phyloP scores from a whole-genome alignment of 2,113 vertebrate species.

The Tor tambroides region DNA sequence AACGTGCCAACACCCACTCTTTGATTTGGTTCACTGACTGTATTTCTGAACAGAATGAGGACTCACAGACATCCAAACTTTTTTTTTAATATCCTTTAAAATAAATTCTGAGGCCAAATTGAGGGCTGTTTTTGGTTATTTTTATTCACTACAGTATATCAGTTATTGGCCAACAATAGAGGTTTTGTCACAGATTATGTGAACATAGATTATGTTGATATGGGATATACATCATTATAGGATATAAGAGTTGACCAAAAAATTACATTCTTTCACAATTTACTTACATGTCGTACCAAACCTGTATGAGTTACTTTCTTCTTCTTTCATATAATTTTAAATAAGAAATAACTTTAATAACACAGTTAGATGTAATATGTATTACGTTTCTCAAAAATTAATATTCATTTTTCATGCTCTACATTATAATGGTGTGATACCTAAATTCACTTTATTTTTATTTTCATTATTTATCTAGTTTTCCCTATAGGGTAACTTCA shows the following conservation, averaged over 20 bases:
- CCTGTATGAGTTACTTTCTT: too few relatives aligned
- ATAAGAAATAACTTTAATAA: too few relatives aligned
- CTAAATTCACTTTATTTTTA: not conserved
- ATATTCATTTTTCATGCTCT: too few relatives aligned
- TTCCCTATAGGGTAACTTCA: not conserved
- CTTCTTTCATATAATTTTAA: too few relatives aligned
- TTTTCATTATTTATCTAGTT: not conserved
- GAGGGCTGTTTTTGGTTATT: not conserved
- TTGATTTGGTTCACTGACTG: constrained; percentile 5
- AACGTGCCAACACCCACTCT: not conserved
- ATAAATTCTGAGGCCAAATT: not conserved
- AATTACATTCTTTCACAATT: too few relatives aligned
- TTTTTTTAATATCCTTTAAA: not conserved
- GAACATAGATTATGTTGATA: not conserved
- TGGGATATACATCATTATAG: not conserved
- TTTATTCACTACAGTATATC: not conserved
- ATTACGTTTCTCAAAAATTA: too few relatives aligned
- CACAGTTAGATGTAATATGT: too few relatives aligned
- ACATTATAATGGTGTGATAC: too few relatives aligned
- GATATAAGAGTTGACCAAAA: not conserved
- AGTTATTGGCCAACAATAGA: not conserved
- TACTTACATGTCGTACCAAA: too few relatives aligned
- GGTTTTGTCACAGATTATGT: not conserved
- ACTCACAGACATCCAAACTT: not conserved
- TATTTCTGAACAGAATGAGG: not conserved